Base-by-base conservation (phyloP, 2,113 vertebrate genomes). In the Pelecanus crispus region DNA sequence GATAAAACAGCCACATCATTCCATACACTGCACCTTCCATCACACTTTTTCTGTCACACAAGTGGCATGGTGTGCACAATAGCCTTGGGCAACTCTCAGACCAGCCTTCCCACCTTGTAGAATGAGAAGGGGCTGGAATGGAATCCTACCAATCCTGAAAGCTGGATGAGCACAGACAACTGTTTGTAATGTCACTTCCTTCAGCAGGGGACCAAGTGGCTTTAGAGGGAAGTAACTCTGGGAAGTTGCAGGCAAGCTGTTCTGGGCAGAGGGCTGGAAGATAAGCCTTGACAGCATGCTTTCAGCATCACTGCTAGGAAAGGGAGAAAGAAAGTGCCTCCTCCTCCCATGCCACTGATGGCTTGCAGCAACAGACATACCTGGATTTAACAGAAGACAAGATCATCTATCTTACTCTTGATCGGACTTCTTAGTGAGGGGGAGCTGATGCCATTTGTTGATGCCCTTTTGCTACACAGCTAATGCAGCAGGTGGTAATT, bases 331-430 rank as follows among this genome's bases (percentile, higher is more conserved):
- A 20, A 80, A 53, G 17, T 20, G 7, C 6, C 13, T 13, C 14
- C 11, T 36, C 2, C 21, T 40, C 13, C 8, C 7, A 72, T 2
- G 6, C 7, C 0, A 0, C 5, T 65, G 44, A 31, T 38, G 8
- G 3, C 25, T 78, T 26, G 17, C 40, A 78, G 18, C n/a, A 81
- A 26, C 17, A 77, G n/a, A 22, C n/a, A 22, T 7, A 49, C 12
- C n/a, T 50, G 18, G 16, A 66, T 66, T 66, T 70, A 73, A 68
- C 18, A 70, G 50, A 78, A 47, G 8, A 49, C 7, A 34, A 26
- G 7, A 40, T 79, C 13, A 10, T 21, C 34, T 58, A 2, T 63
- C 2, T 79, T 82, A n/a, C 6, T 50, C 11, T 81, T 6, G 1
- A 8, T 15, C 10, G 5, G 17, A 53, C 18, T 47, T 85, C 36